phyloP scores from a whole-genome alignment of 2,888 invertebrate genomes.

The Galerucella pusilla region DNA sequence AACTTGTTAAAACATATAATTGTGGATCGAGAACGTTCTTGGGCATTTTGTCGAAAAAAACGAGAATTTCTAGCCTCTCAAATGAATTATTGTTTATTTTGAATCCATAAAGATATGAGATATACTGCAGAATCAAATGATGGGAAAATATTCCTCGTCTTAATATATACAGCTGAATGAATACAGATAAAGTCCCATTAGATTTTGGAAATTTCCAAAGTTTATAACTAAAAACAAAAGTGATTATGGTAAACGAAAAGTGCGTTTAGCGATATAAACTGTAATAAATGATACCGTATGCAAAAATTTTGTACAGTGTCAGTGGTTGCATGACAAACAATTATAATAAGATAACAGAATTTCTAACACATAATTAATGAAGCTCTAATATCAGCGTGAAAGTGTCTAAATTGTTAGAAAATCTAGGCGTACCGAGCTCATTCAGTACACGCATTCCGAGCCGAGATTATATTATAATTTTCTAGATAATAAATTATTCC shows the following conservation, averaged over 20 bases:
- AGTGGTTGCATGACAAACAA: constrained; percentile 4
- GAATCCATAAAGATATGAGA: no score
- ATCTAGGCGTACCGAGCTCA: constrained; percentile 22
- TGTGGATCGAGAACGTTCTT: no score
- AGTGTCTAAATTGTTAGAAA: constrained; percentile 26
- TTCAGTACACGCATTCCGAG: constrained; percentile 28
- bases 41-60: no score
- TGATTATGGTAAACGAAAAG: not conserved
- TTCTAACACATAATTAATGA: constrained; percentile 27
- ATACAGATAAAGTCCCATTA: no score
- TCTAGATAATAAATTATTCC: constrained; percentile 30
- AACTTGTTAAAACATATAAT: no score
- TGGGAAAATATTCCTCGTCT: no score
- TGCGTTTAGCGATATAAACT: not conserved
- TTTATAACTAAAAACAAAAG: not conserved
- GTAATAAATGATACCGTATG: not conserved
- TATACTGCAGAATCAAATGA: no score
- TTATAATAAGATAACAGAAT: constrained; percentile 19
- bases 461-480: constrained; percentile 34
- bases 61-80: no score
- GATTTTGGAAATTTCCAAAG: no score
- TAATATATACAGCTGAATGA: no score
- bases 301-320: not conserved
- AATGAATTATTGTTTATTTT: no score
- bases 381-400: constrained; percentile 28